These are phyloP conservation scores for Zingel zingel DNA, from an alignment of 2,113 vertebrate genomes.

Conservation along the genomic window DNA sequence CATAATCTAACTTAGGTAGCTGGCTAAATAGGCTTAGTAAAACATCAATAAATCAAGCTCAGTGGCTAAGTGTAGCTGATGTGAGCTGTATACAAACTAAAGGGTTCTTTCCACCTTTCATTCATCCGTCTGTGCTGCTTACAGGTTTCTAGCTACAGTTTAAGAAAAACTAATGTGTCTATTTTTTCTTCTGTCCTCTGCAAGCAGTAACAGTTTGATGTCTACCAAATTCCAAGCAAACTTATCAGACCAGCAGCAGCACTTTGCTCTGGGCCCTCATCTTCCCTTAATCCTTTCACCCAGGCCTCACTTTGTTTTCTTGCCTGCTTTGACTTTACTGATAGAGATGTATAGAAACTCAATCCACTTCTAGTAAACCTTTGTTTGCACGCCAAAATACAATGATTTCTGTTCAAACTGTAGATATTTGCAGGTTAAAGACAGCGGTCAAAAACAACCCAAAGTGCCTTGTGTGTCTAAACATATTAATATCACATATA, in stretches of 20 bases:
- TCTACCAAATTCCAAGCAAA: conserved; percentile 59
- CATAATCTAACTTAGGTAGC: conserved; percentile 23
- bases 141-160: conserved; percentile 25
- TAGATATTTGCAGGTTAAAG: conserved; percentile 27
- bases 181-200: conserved; percentile 35
- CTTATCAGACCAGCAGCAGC: conserved; percentile 72
- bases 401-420: conserved; percentile 19
- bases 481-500: not conserved
- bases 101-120: not conserved
- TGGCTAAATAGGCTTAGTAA: conserved; percentile 20
- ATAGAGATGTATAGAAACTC: conserved; percentile 56
- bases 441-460: conserved; percentile 8
- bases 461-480: not conserved
- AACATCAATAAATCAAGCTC: conserved; percentile 25
- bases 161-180: conserved; percentile 8
- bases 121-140: conserved; percentile 4
- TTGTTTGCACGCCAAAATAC: conserved; percentile 8
- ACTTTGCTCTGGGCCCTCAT: conserved; percentile 64
- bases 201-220: conserved; percentile 46
- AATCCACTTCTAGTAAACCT: conserved; percentile 31
- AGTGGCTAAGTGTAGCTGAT: conserved; percentile 10
- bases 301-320: conserved; percentile 62
- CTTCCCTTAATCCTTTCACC: conserved; percentile 66
- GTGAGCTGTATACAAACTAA: conserved; percentile 29
- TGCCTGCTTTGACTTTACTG: conserved; percentile 61